Evolutionary conservation across 2,888 invertebrate genomes (phyloP).

Genomic region (Spodoptera littoralis): DNA sequence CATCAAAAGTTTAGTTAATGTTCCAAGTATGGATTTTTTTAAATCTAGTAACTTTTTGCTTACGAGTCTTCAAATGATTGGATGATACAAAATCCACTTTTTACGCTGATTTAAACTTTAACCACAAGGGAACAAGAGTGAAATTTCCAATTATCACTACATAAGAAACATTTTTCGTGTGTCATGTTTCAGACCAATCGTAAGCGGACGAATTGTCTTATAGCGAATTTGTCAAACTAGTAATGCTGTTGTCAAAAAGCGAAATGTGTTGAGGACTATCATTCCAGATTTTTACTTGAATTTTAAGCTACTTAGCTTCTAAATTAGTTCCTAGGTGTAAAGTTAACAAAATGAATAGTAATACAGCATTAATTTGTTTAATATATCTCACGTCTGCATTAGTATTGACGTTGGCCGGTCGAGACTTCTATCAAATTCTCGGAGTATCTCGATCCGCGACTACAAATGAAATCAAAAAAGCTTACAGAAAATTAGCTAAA

Average conservation of each 20-base stretch:
- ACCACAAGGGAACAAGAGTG: fast-evolving
- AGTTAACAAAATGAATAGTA: slow-evolving; percentile 76
- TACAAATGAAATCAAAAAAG: slow-evolving; percentile 98
- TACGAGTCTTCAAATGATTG: slow-evolving; percentile 57
- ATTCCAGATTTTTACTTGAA: slow-evolving; percentile 60
- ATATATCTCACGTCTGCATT: slow-evolving; percentile 78
- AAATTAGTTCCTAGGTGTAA: slow-evolving; percentile 73
- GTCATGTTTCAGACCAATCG: slow-evolving; percentile 69
- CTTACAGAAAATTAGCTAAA: slow-evolving; percentile 98
- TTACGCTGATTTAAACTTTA: slow-evolving; percentile 24
- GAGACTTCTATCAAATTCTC: slow-evolving; percentile 98
- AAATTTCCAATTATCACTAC: background rate
- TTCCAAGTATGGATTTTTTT: background rate
- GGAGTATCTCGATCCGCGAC: slow-evolving; percentile 95
- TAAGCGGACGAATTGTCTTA: slow-evolving; percentile 81
- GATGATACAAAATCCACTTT: slow-evolving; percentile 8
- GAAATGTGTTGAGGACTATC: slow-evolving; percentile 74
- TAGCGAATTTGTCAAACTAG: slow-evolving; percentile 71
- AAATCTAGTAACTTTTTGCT: slow-evolving; percentile 14
- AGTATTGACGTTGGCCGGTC: slow-evolving; percentile 89
- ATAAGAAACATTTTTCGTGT: slow-evolving; percentile 13
- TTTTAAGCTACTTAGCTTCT: slow-evolving; percentile 61
- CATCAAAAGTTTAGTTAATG: no score
- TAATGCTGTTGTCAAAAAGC: slow-evolving; percentile 67
- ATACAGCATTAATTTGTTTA: slow-evolving; percentile 76